phyloP scores from a whole-genome alignment of 2,797 vertebrate genomes.

The Alca torda region DNA sequence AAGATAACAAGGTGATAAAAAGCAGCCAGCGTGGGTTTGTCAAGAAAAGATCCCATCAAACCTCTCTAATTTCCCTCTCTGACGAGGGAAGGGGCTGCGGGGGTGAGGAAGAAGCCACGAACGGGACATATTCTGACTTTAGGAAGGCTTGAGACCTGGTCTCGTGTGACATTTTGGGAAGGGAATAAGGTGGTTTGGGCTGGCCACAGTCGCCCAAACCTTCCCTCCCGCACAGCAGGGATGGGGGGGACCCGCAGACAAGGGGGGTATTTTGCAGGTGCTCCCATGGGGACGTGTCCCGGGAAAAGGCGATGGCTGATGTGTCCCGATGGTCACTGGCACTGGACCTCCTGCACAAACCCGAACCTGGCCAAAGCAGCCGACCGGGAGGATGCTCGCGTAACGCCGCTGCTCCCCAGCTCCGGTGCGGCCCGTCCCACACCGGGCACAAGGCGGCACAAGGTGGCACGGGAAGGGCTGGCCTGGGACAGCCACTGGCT shows the following conservation, averaged over 20 bases:
- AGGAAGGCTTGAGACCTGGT: not conserved
- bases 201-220: not conserved
- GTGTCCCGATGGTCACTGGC: accelerated
- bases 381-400: accelerated
- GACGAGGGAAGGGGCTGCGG: not conserved
- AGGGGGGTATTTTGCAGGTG: not conserved
- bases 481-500: not conserved
- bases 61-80: not conserved
- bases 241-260: not conserved
- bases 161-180: not conserved
- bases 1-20: conserved; percentile 8
- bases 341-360: not conserved
- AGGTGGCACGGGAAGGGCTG: not conserved
- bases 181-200: not conserved
- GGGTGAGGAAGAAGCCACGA: not conserved
- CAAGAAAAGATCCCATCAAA: not conserved
- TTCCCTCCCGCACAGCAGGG: not conserved
- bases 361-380: not conserved
- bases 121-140: not conserved
- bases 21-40: not conserved
- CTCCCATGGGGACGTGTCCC: accelerated
- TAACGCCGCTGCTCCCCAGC: not conserved
- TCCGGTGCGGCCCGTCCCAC: not conserved
- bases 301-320: not conserved
- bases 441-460: not conserved